A percentile compares a stretch with the other conserved stretches of the same genome.
These are phyloP conservation scores for Meiosimyza decipiens DNA, from an alignment of 2,888 invertebrate genomes.

Conservation along the genomic window DNA sequence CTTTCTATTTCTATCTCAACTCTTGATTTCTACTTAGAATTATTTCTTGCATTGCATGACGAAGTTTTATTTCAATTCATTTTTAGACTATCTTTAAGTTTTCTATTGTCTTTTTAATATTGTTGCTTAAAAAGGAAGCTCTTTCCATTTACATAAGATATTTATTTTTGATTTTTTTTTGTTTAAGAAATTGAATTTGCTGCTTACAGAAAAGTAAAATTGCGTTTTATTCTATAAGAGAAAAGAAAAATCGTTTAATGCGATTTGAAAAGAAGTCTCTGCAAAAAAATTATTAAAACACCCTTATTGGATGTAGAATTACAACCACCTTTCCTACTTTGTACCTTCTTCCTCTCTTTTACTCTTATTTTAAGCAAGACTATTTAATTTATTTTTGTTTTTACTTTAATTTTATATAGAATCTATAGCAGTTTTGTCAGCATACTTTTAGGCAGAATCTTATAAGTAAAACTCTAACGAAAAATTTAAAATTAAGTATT, in stretches of 20 bases:
- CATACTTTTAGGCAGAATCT: constrained; percentile 21
- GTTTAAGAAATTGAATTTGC: too few species aligned
- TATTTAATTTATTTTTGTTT: constrained; percentile 6
- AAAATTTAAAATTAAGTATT: constrained; percentile 7
- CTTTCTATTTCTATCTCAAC: neutral
- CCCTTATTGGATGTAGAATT: constrained; percentile 3
- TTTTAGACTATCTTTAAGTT: too few species aligned
- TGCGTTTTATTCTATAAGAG: neutral
- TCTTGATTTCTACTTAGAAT: neutral
- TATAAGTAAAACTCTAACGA: constrained; percentile 1
- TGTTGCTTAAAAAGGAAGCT: too few species aligned
- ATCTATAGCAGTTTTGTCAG: constrained; percentile 9
- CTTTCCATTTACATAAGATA: too few species aligned
- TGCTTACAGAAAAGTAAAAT: too few species aligned
- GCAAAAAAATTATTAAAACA: constrained; percentile 34
- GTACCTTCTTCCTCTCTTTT: neutral
- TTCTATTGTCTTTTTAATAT: too few species aligned
- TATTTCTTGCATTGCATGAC: constrained; percentile 28
- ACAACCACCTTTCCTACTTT: neutral
- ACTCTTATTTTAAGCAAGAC: neutral
- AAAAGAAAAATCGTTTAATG: constrained; percentile 30
- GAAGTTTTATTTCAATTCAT: neutral
- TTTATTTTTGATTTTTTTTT: too few species aligned
- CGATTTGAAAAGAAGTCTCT: constrained; percentile 58
- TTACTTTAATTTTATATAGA: constrained; percentile 4